Conservation (phyloP, 2,113 vertebrate genomes). For the Chaetorhynchus papuensis region DNA sequence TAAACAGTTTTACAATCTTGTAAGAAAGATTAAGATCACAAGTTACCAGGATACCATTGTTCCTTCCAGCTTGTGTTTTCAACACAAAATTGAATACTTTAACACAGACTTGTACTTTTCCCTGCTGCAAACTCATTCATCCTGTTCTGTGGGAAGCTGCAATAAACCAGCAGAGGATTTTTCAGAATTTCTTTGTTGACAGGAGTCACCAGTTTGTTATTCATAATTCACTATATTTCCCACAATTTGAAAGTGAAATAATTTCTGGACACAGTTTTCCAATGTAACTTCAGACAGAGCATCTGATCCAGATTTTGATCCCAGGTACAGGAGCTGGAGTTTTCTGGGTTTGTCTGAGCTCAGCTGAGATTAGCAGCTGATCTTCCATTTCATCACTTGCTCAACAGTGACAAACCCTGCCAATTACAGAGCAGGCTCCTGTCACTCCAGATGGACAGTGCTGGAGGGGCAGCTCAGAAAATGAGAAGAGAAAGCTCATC, state of each 20-base stretch:
- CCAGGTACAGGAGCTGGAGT: neutral
- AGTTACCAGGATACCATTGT: conserved; percentile 39
- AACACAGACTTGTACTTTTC: neutral
- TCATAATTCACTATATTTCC: neutral
- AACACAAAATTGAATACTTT: neutral
- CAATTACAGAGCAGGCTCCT: neutral
- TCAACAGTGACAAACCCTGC: neutral
- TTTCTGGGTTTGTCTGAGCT: neutral
- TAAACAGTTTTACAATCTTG: conserved; percentile 21
- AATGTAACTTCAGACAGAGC: neutral
- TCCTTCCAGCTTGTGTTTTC: conserved; percentile 33
- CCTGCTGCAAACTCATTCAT: neutral
- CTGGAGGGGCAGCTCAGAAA: neutral
- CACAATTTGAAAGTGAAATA: neutral
- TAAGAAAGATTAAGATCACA: conserved; percentile 14
- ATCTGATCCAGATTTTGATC: neutral
- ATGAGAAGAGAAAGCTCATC: neutral
- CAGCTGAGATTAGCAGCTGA: neutral
- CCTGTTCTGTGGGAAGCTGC: neutral
- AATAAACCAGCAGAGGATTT: neutral
- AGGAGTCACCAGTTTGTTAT: neutral
- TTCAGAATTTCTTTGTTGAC: neutral
- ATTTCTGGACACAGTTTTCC: neutral
- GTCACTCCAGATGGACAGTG: neutral
- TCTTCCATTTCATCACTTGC: neutral